Evolutionary conservation across 2,888 invertebrate genomes (phyloP), one percentile per base, ranked within the genome.

Genomic region (Drosophila tanythrix): DNA sequence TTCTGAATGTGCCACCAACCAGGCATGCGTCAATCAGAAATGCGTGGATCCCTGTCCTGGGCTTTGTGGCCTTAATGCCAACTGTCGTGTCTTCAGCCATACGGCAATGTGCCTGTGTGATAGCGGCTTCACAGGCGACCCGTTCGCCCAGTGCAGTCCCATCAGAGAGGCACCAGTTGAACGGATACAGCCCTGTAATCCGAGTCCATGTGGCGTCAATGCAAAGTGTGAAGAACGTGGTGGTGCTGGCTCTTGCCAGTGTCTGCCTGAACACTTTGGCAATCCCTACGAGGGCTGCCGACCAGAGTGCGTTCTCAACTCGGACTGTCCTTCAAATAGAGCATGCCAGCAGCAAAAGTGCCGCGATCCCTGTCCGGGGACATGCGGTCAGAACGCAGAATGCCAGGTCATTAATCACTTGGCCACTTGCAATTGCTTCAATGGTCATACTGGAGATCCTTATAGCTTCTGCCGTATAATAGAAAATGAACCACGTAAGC

Each of bases 281-380:
- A 96, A 97, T 91, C 97, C 97, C 48, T 96, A 96, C 89, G 95
- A 96, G 93, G 95, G 95, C 68, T 96, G 96, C 90, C 94, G 95
- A 43, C 96, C 96, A 3, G 96, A 96, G 91, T 96, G 96, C 90
- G 92, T 94, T 1, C 87, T 95, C 0, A 95, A 95, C 83, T 94
- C 95, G 0, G 96, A 96, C 85, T 96, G 96, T 90, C 94, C 95
- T 3, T 94, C 95, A 2, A 95, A 95, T 74, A 94, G 94, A 86
- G 96, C 96, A n/a, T 96, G 96, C 82, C 94, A 95, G 18, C 94
- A 94, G 83, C 94, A 94, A 79, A 95, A 95, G 90, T 95, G 95
- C 81, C 91, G 92, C 56, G 95, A 95, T 92, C 95, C 95, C 18
- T 96, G 95, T 75, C 94, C 94, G 1, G 95, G 95, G 74, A 94